Evolutionary conservation across 2,888 invertebrate species (phyloP), one percentile per base, ranked within the genome.

Genomic region (Mythimna pallens): DNA sequence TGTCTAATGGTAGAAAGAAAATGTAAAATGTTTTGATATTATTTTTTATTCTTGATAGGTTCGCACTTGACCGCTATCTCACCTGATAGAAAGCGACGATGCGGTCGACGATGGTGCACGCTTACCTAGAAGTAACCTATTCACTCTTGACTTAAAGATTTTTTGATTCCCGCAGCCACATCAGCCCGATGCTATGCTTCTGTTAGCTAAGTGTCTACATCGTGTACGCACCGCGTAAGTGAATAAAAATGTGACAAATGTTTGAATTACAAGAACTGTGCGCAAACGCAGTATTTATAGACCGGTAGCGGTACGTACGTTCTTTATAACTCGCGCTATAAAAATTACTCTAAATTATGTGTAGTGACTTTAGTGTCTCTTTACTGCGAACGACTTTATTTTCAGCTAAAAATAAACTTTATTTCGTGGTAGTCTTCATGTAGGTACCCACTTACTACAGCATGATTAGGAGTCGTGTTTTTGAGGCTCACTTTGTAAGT

Each of bases 241-340:
- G 73, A 69, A 86, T 86, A 90, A 90, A 89, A 89, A 85, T 87
- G 92, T 91, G 90, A 92, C 92, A 92, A 91, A 90, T 87, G 84
- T 83, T 74, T 78, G 82, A 89, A 90, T 92, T 90, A 87, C 89
- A 85, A 86, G 90, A 89, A 90, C 82, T 88, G 87, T 91, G 87
- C 89, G 90, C 87, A 85, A 71, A 73, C 80, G 36, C 66, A 50
- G 79, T 90, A 90, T 89, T 87, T 86, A 87, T 90, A 90, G 89
- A 87, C 71, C 78, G 63, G 75, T 81, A 87, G 71, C 78, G 63
- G 77, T 81, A 84, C 80, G 30, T 30, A 70, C 71, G 84, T 58
- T 80, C 59, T 78, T 84, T 87, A 80, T 84, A 87, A 78, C 74
- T 81, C 79, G 54, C 68, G 66, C 84, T 72, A 74, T 87, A 82